Evolutionary conservation across 2,888 invertebrate species (phyloP).

Genomic region (Vandiemenella viatica): DNA sequence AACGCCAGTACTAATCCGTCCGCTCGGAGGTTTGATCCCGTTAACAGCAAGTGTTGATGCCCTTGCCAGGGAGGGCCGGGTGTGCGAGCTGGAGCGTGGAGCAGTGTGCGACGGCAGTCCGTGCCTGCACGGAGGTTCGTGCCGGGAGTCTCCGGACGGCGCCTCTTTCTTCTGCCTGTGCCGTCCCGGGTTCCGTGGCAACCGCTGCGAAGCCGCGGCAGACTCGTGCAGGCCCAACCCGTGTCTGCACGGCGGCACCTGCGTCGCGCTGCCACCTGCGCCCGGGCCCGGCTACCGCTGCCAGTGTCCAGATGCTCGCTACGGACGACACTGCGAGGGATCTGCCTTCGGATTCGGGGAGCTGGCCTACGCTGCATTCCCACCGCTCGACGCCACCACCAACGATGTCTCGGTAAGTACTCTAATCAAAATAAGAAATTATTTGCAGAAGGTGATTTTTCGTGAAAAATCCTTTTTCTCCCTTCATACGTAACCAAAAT

Average conservation of each 20-base stretch:
- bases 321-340: constrained; percentile 82
- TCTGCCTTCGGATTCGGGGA: constrained; percentile 81
- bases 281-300: constrained; percentile 72
- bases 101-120: constrained; percentile 75
- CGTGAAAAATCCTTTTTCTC: too few relatives aligned
- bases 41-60: too few relatives aligned
- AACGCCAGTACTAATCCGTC: too few relatives aligned
- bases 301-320: constrained; percentile 73
- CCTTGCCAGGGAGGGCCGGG: constrained; percentile 67
- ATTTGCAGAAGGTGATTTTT: too few relatives aligned
- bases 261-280: constrained; percentile 58
- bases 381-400: constrained; percentile 68
- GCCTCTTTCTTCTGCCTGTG: constrained; percentile 85
- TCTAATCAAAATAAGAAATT: too few relatives aligned
- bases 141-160: constrained; percentile 73
- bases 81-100: constrained; percentile 69
- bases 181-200: constrained; percentile 79
- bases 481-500: too few relatives aligned
- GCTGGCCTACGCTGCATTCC: constrained; percentile 79
- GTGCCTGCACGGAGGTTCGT: constrained; percentile 82
- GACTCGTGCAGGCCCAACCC: constrained; percentile 87
- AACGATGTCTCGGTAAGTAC: constrained; percentile 84
- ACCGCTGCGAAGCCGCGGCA: constrained; percentile 73
- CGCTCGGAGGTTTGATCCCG: too few relatives aligned
- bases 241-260: constrained; percentile 79